These are phyloP conservation scores for Lasioglossum lativentre DNA, from an alignment of 2,888 invertebrate genomes.

Conservation along the genomic window DNA sequence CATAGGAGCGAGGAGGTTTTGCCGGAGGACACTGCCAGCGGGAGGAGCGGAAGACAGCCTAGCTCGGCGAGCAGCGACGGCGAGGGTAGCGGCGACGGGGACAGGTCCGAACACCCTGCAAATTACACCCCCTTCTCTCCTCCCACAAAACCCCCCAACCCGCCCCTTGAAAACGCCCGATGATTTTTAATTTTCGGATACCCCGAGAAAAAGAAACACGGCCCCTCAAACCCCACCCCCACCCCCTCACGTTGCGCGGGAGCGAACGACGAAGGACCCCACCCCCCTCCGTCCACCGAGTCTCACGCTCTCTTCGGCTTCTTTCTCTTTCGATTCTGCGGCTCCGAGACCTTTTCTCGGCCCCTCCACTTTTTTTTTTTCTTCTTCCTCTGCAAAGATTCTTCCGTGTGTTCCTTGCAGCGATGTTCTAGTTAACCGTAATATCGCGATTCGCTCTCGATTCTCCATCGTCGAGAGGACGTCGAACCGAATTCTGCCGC, in stretches of 20 bases:
- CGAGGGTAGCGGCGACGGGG: constrained; percentile 93
- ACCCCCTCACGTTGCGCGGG: constrained; percentile 42
- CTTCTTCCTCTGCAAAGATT: constrained; percentile 3
- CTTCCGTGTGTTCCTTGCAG: constrained; percentile 16
- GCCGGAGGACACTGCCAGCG: constrained; percentile 89
- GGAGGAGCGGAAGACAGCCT: constrained; percentile 88
- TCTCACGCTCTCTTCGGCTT: constrained; percentile 6
- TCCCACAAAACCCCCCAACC: not conserved
- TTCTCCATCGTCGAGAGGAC: constrained; percentile 28
- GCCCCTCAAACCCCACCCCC: too few species aligned
- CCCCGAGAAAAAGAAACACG: not conserved
- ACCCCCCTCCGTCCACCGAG: constrained; percentile 9
- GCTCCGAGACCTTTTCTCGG: constrained; percentile 2
- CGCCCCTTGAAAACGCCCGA: not conserved
- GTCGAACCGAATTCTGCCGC: constrained; percentile 16
- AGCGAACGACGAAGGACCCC: constrained; percentile 49
- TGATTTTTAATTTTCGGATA: not conserved
- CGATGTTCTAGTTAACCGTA: not conserved
- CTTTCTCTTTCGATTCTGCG: constrained; percentile 9
- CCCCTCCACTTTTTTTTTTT: not conserved
- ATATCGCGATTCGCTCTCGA: constrained; percentile 27
- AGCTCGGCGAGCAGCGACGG: constrained; percentile 98
- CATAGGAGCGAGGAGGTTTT: constrained; percentile 99
- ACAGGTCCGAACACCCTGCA: constrained; percentile 88
- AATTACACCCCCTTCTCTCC: constrained; percentile 56